Evolutionary conservation across 1,140 invertebrate genomes (phyloP), one percentile per base, ranked within the genome.

Genomic region (Cherax quadricarinatus): DNA sequence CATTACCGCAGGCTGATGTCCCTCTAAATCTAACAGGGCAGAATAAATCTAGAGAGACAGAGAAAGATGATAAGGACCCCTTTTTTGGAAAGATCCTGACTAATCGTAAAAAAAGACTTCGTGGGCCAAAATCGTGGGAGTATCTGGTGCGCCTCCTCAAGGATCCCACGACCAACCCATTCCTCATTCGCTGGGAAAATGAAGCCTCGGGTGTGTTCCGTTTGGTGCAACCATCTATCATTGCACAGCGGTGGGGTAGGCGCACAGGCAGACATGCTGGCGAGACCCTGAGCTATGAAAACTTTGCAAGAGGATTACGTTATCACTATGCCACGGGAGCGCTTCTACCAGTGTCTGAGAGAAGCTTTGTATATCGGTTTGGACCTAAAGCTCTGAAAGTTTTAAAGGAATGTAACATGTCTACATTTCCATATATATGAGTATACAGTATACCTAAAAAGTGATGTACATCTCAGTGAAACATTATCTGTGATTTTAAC

Each of bases 261-360:
- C 75, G 90, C 84, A 86, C 90, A 10, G 90, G 90, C 2, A 91
- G 85, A 73, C 90, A 91, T 81, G 78, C 90, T 24, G 85, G 84
- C 24, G 90, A 91, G 78, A 51, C 49, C 10, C 78, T 91, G 7
- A 82, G 53, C 62, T 91, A 91, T 87, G 90, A 91, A 75, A 91
- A 91, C 90, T 91, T 91, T 81, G 90, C 90, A 18, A 62, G 90
- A 10, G 90, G 90, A 18, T 49, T 91, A 9, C 53, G 90, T 12
- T 91, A 91, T 78, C 90, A 91, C 57, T 91, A 91, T 87, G 90
- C 90, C 41, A 91, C 90, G 2, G 90, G 90, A 18, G 90, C 90
- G 1, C 78, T 91, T 3, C 30, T 81, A 41, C 90, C 90, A 18
- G 90, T 91, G 18, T 91, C 90, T 0, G 90, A 91, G 30, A 62